phyloP scores from a whole-genome alignment of 2,797 vertebrate species.

The Phataginus tricuspis region DNA sequence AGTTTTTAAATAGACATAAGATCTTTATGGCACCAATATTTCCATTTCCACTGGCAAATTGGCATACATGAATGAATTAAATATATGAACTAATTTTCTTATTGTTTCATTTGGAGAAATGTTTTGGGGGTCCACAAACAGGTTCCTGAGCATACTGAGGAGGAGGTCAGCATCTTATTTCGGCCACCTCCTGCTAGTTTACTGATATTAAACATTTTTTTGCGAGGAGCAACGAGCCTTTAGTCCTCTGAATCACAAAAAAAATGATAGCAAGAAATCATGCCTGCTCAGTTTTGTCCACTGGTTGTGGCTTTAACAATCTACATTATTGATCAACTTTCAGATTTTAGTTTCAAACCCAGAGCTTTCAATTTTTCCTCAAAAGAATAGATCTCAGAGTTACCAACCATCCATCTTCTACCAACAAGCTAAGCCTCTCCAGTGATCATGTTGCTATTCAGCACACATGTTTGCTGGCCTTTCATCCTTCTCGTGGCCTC shows the following conservation, averaged over 20 bases:
- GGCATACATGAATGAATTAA: not conserved
- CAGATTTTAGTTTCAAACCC: slow-evolving; percentile 15
- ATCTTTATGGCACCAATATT: not conserved
- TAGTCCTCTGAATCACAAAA: not conserved
- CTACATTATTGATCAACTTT: slow-evolving; percentile 18
- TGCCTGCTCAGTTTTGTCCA: not conserved
- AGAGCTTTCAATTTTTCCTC: slow-evolving; percentile 13
- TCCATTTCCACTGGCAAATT: not conserved
- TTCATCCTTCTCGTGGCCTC: not conserved
- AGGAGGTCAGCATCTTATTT: not conserved
- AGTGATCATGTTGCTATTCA: not conserved
- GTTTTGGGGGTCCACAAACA: not conserved
- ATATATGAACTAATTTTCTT: not conserved
- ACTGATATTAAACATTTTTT: not conserved
- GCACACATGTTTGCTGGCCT: not conserved
- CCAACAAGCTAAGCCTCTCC: not conserved
- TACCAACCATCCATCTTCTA: not conserved
- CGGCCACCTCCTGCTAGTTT: not conserved
- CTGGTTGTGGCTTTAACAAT: not conserved
- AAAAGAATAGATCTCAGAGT: not conserved
- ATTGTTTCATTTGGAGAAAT: slow-evolving; percentile 1
- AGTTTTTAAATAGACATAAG: not conserved
- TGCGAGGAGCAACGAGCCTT: not conserved
- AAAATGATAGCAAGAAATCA: not conserved
- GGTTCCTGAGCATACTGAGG: not conserved